Conservation (phyloP, 1,140 invertebrate genomes). For the Venustaconcha ellipsiformis region DNA sequence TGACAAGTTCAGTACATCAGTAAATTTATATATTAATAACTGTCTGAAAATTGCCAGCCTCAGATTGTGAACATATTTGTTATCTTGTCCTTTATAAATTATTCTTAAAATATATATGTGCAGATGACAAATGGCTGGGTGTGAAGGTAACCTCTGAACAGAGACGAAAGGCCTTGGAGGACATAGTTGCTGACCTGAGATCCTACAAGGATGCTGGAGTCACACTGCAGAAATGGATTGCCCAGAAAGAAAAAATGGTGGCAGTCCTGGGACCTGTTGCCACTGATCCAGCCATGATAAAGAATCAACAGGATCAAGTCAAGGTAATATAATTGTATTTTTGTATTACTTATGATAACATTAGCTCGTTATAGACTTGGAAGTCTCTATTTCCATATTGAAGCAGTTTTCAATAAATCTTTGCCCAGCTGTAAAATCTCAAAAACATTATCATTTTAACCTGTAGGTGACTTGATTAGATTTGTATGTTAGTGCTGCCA, state of each 20-base stretch:
- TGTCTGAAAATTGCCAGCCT: too few species aligned
- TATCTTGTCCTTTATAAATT: too few species aligned
- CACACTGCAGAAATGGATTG: slow-evolving; percentile 86
- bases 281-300: slow-evolving; percentile 92
- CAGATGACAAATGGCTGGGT: slow-evolving; percentile 84
- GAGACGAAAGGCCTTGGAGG: slow-evolving; percentile 84
- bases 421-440: too few species aligned
- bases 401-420: too few species aligned
- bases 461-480: too few species aligned
- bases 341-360: neutral
- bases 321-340: slow-evolving; percentile 71
- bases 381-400: too few species aligned
- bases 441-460: too few species aligned
- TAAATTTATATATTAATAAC: too few species aligned
- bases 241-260: slow-evolving; percentile 95
- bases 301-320: slow-evolving; percentile 91
- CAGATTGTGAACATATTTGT: too few species aligned
- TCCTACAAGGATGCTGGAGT: slow-evolving; percentile 93
- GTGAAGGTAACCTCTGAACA: slow-evolving; percentile 89
- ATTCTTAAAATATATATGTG: neutral
- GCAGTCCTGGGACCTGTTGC: slow-evolving; percentile 94
- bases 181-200: slow-evolving; percentile 76
- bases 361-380: too few species aligned
- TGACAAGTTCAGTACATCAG: too few species aligned
- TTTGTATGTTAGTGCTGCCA: too few species aligned